These are phyloP conservation scores for Cyphomyrus plagiostoma DNA, from an alignment of 2,113 vertebrate genomes.

Conservation along the genomic window DNA sequence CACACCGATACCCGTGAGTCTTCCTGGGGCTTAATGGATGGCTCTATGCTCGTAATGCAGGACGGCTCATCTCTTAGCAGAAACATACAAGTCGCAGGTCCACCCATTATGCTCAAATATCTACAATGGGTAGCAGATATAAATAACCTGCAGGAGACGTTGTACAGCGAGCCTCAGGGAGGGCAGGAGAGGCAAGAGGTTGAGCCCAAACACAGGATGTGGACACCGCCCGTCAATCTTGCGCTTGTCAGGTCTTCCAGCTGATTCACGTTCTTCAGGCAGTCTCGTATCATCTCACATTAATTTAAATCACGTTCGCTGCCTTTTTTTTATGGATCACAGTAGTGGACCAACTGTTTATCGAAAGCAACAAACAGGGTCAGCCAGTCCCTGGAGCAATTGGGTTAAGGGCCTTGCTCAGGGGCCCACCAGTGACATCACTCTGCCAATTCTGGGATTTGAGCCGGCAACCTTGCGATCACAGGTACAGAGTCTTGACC, in stretches of 20 bases:
- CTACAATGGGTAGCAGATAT: neutral
- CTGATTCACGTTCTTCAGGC: neutral
- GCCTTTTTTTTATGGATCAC: neutral
- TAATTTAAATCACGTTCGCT: neutral
- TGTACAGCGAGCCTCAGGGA: neutral
- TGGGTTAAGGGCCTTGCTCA: too few species aligned
- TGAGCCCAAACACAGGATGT: neutral
- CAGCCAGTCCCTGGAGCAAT: neutral
- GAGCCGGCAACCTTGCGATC: neutral
- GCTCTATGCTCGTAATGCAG: neutral
- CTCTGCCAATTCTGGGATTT: neutral
- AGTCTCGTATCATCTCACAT: neutral
- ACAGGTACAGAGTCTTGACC: neutral
- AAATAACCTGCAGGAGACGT: neutral
- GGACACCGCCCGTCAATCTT: neutral
- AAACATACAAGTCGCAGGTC: neutral
- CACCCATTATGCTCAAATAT: neutral
- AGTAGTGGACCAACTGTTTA: neutral
- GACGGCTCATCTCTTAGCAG: neutral
- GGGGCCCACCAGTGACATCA: too few species aligned
- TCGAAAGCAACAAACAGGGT: neutral
- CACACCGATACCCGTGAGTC: neutral
- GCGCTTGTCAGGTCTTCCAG: constrained; percentile 3
- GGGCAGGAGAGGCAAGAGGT: neutral
- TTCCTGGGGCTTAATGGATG: neutral